Base-by-base conservation (phyloP, 1,140 invertebrate genomes). In the Hylaeus anthracinus region DNA sequence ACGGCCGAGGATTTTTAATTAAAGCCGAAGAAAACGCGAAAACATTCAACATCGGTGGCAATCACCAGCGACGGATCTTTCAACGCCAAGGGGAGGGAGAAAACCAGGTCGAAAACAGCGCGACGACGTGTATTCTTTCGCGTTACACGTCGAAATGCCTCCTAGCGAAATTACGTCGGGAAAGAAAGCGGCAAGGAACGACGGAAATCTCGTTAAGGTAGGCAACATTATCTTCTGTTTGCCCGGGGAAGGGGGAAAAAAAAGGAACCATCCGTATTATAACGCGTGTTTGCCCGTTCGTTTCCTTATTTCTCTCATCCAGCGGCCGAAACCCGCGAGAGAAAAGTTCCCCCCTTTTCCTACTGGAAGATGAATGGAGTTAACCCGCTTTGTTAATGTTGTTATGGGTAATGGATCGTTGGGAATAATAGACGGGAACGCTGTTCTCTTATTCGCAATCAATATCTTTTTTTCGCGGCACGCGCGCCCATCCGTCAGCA, bases 341-440 rank as follows among this genome's bases (percentile, higher is more conserved):
- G 15, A 6, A 39, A 1, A 8, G 69, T 58, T 66, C 81, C 51
- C 65, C 66, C 70, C 72, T 74, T 73, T 83, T 88, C 26, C 66
- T 39, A 61, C 58, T 6, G 39, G 3, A 72, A 72, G 58, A 85
- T 71, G 82, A 87, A 87, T 65, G 72, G 61, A 76, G 70, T 77
- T 84, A 84, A 84, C 76, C 63, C 70, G 75, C 79, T 88, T 88
- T 86, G 86, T 89, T 86, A 80, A 66, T 71, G 69, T 53, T 63
- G 65, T 82, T 81, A 73, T 37, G 69, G 64, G 26, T 67, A 60
- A 69, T 71, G 67, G 75, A 78, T 53, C 69, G 69, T 81, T 81
- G 63, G 12, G 61, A 58, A n/a, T 69, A 67, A 70, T 63, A 71
- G 74, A 86, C 60, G 41, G 66, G 14, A 51, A 39, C 70, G 73